A percentile compares a stretch with the other conserved stretches of the same genome.
These are phyloP conservation scores for Rhinichthys osculus DNA, from an alignment of 2,797 vertebrate species.

Conservation along the genomic window DNA sequence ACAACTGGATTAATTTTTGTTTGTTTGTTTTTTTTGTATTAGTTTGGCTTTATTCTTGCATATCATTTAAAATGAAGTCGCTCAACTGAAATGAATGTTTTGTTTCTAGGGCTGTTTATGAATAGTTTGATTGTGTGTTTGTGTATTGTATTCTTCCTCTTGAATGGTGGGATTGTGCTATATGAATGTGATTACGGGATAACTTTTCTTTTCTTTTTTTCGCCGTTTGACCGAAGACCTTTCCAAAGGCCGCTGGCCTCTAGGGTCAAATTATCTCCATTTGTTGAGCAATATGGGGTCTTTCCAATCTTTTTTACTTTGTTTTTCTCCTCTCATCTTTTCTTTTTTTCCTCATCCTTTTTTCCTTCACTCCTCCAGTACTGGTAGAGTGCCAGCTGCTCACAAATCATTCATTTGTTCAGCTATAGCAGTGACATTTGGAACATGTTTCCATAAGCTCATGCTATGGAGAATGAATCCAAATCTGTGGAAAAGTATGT, in stretches of 20 bases:
- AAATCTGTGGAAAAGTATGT: slow-evolving; percentile 48
- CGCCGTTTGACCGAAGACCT: slow-evolving; percentile 13
- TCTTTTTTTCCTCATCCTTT: slow-evolving; percentile 26
- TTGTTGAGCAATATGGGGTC: slow-evolving; percentile 25
- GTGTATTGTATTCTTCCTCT: slow-evolving; percentile 23
- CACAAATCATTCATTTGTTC: slow-evolving; percentile 74
- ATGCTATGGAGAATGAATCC: slow-evolving; percentile 71
- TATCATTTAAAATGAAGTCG: background rate
- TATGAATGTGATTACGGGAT: slow-evolving; percentile 37
- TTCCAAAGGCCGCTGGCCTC: slow-evolving; percentile 52
- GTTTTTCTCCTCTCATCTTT: slow-evolving; percentile 11
- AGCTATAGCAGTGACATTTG: slow-evolving; percentile 76
- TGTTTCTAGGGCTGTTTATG: slow-evolving; percentile 19
- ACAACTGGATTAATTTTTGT: background rate
- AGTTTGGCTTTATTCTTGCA: background rate
- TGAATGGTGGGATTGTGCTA: slow-evolving; percentile 44
- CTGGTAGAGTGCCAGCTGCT: slow-evolving; percentile 61
- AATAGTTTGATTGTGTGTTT: slow-evolving; percentile 54
- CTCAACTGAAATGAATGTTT: slow-evolving; percentile 20
- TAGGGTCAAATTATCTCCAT: slow-evolving; percentile 38
- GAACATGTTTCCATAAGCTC: slow-evolving; percentile 67
- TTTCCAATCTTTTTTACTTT: slow-evolving; percentile 36
- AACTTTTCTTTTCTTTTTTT: slow-evolving; percentile 14
- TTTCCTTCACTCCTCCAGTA: slow-evolving; percentile 49
- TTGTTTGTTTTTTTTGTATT: background rate